Conservation (phyloP, 2,888 invertebrate species). For the Podabrus alpinus region DNA sequence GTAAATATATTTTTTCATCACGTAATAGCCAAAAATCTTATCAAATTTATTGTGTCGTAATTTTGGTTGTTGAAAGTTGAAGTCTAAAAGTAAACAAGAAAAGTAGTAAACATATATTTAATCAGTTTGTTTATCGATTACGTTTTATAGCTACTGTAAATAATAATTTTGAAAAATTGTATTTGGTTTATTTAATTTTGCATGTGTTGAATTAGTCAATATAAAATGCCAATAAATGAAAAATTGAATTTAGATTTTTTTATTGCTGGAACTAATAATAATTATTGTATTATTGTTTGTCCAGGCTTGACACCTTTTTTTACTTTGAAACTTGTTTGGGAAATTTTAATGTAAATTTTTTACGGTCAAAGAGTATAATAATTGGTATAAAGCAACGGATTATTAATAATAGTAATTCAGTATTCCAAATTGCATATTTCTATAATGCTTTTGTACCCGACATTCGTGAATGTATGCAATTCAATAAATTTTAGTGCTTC, state of each 20-base stretch:
- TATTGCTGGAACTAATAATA: neutral
- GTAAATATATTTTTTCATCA: neutral
- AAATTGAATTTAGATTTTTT: neutral
- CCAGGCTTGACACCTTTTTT: neutral
- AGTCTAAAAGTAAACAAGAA: neutral
- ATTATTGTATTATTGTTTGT: neutral
- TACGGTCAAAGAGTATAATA: neutral
- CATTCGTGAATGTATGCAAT: neutral
- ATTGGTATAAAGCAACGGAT: neutral
- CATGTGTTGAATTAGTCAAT: neutral
- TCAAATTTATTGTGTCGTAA: neutral
- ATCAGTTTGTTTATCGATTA: slow-evolving; percentile 1
- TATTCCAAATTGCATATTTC: neutral
- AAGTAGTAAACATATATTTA: neutral
- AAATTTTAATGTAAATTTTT: neutral
- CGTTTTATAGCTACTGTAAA: neutral
- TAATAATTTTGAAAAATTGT: neutral
- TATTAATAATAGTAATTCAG: neutral
- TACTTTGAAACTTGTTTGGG: neutral
- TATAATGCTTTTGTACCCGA: neutral
- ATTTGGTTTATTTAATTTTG: slow-evolving; percentile 1
- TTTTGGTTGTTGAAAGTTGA: slow-evolving; percentile 1
- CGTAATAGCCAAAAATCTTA: neutral
- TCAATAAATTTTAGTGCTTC: neutral
- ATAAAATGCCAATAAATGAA: neutral